These are phyloP conservation scores for Nemurella pictetii DNA, from an alignment of 2,888 invertebrate genomes.

Conservation along the genomic window DNA sequence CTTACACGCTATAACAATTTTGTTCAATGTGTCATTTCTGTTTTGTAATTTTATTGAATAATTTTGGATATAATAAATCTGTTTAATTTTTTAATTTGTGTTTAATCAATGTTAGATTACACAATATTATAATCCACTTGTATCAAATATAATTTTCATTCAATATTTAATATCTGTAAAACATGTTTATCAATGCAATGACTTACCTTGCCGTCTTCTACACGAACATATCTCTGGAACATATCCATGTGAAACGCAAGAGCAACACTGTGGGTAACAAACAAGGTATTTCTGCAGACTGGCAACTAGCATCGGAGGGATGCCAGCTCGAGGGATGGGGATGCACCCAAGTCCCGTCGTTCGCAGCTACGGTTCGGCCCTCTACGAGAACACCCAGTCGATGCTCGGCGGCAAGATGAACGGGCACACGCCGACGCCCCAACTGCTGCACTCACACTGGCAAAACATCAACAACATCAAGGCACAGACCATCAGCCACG, in stretches of 20 bases:
- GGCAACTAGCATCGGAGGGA: slow-evolving; percentile 18
- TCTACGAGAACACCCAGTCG: slow-evolving; percentile 48
- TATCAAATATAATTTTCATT: too few species aligned
- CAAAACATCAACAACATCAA: slow-evolving; percentile 37
- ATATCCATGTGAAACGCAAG: background rate
- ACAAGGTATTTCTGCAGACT: slow-evolving; percentile 11
- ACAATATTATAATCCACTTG: too few species aligned
- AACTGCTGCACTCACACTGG: slow-evolving; percentile 27
- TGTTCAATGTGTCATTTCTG: background rate
- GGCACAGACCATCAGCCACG: slow-evolving; percentile 61
- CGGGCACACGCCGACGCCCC: slow-evolving; percentile 37
- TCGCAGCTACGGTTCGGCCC: slow-evolving; percentile 43
- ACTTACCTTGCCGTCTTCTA: background rate
- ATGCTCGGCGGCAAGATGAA: slow-evolving; percentile 45
- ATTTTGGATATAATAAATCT: background rate
- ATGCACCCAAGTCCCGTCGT: slow-evolving; percentile 25
- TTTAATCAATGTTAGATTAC: background rate
- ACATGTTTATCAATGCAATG: background rate
- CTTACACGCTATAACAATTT: background rate
- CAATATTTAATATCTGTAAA: background rate
- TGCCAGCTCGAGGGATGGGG: background rate
- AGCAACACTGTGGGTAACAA: background rate
- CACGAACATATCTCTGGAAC: background rate
- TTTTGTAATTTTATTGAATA: background rate
- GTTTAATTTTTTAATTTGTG: background rate